Conservation (phyloP, 2,113 vertebrate species). For the Collichthys lucidus region DNA sequence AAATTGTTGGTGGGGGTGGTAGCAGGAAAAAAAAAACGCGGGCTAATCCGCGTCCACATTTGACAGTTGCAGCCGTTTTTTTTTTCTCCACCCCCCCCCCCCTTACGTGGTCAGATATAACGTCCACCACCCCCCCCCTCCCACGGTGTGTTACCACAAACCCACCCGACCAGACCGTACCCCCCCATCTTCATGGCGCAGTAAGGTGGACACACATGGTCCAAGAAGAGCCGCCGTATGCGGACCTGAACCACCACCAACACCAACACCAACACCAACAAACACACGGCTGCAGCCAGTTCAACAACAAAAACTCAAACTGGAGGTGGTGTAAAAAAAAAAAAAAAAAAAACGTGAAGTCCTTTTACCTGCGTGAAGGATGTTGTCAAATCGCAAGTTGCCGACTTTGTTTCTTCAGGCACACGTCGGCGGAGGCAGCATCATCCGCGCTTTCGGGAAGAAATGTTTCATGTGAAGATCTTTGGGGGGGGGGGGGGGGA, state of each 20-base stretch:
- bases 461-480: conserved; percentile 66
- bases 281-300: conserved; percentile 5
- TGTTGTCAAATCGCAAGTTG: conserved; percentile 67
- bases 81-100: accelerated
- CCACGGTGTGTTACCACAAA: conserved; percentile 39
- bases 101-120: conserved; percentile 53
- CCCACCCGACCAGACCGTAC: conserved; percentile 49
- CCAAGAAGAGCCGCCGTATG: conserved; percentile 52
- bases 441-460: conserved; percentile 71
- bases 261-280: too few species aligned
- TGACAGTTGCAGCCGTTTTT: conserved; percentile 35
- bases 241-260: conserved; percentile 44
- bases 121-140: conserved; percentile 43
- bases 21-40: neutral
- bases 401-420: conserved; percentile 71
- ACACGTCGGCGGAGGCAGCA: conserved; percentile 67
- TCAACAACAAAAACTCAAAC: conserved; percentile 3
- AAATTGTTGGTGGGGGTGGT: too few species aligned
- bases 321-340: too few species aligned
- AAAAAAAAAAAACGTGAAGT: conserved; percentile 4
- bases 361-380: conserved; percentile 77
- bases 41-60: neutral
- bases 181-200: conserved; percentile 77
- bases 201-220: conserved; percentile 81
- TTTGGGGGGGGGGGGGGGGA: too few species aligned